Conservation (phyloP, 92 coral and sea anemone species). For the Palythoa grandis region DNA sequence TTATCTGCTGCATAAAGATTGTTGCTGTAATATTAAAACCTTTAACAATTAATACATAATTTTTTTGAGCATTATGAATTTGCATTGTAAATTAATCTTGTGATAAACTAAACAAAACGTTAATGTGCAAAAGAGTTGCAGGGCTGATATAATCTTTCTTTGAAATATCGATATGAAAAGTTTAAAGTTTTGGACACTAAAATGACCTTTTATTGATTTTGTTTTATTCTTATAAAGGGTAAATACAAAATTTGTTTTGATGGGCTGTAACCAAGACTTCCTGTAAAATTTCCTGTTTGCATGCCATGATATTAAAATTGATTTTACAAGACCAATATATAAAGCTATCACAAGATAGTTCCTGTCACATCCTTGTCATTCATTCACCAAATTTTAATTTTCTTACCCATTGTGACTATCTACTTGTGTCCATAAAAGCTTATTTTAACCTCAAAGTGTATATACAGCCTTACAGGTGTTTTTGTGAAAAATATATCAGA, state of each 20-base stretch:
- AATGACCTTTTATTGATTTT: background rate
- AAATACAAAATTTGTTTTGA: background rate
- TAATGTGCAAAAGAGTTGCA: background rate
- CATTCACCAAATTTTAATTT: conserved; percentile 1
- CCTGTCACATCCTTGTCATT: background rate
- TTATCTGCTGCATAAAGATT: too few species aligned
- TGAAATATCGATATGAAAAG: background rate
- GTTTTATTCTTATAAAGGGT: background rate
- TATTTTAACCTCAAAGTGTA: background rate
- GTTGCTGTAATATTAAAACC: too few species aligned
- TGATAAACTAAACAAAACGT: background rate
- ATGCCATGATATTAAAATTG: background rate
- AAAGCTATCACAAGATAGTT: conserved; percentile 1
- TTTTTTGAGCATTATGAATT: background rate
- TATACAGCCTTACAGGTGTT: conserved; percentile 34
- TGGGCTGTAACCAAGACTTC: background rate
- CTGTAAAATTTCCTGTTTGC: background rate
- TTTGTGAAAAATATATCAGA: background rate
- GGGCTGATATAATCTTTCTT: background rate
- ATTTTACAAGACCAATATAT: background rate
- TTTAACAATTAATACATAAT: too few species aligned
- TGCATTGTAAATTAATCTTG: background rate
- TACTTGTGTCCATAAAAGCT: background rate
- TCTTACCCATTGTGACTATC: background rate
- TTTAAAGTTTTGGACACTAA: background rate